Evolutionary conservation across 2,888 invertebrate species (phyloP).

Genomic region (Ormyrus pomaceus): DNA sequence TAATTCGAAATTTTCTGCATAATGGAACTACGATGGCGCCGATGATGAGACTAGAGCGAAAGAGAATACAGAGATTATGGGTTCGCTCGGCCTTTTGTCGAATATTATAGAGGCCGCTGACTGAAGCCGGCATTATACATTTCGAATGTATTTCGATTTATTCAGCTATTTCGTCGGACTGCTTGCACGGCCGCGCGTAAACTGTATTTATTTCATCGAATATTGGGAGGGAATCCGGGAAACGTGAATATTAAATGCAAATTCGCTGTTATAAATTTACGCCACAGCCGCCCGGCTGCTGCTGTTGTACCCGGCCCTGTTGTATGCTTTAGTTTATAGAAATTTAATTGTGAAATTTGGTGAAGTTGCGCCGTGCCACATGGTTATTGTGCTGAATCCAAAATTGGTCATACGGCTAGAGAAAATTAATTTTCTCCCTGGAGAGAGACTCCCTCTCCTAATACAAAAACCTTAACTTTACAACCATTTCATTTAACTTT

Average conservation of each 20-base stretch:
- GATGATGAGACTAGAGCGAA: background rate
- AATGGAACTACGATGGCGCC: constrained; percentile 3
- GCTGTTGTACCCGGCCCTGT: background rate
- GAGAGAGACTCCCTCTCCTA: too few relatives aligned
- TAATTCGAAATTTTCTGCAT: constrained; percentile 27
- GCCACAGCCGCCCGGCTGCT: too few relatives aligned
- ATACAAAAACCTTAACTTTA: too few relatives aligned
- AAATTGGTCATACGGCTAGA: too few relatives aligned
- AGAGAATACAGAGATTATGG: constrained; percentile 17
- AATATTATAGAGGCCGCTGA: constrained; percentile 6
- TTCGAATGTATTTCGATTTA: constrained; percentile 40
- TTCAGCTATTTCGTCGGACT: background rate
- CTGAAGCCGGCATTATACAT: constrained; percentile 10
- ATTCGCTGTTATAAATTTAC: constrained; percentile 35
- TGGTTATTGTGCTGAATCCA: too few relatives aligned
- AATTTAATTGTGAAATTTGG: constrained; percentile 25
- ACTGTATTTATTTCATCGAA: constrained; percentile 30
- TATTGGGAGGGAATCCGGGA: background rate
- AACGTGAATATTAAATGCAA: constrained; percentile 39
- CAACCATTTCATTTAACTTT: too few relatives aligned
- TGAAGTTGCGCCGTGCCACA: too few relatives aligned
- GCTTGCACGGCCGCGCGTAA: constrained; percentile 15
- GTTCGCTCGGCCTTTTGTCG: constrained; percentile 3
- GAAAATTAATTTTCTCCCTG: too few relatives aligned
- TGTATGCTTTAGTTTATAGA: constrained; percentile 1